Evolutionary conservation across 2,797 vertebrate species (phyloP).

Genomic region (Semaprochilodus insignis): DNA sequence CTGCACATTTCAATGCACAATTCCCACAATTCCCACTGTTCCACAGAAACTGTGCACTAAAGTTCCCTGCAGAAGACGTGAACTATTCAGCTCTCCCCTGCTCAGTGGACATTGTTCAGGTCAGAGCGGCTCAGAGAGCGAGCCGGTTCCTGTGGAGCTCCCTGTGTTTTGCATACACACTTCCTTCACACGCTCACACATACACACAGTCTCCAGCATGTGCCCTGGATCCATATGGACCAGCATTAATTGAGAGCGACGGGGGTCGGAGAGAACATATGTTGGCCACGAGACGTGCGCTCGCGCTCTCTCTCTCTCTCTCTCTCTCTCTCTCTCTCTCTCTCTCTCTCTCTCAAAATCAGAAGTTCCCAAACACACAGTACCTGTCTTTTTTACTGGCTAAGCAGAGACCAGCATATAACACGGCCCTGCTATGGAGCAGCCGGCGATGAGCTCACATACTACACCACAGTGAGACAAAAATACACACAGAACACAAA

Average conservation of each 20-base stretch:
- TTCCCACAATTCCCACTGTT: no score
- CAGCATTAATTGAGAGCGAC: constrained; percentile 60
- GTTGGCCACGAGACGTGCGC: constrained; percentile 49
- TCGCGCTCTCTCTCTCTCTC: constrained; percentile 27
- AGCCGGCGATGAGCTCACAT: no score
- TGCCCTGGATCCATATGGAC: constrained; percentile 49
- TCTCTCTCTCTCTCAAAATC: no score
- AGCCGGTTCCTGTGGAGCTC: constrained; percentile 25
- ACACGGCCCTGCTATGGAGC: background rate
- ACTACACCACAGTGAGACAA: background rate
- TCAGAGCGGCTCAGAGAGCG: constrained; percentile 11
- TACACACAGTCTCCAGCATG: constrained; percentile 11
- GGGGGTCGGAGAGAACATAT: constrained; percentile 60
- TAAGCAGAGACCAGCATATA: background rate
- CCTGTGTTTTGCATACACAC: background rate
- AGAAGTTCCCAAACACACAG: background rate
- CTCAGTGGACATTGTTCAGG: background rate
- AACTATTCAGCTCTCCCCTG: no score
- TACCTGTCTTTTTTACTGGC: background rate
- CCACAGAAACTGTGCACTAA: no score
- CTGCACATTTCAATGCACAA: no score
- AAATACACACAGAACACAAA: background rate
- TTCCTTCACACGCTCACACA: constrained; percentile 15
- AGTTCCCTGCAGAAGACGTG: no score
- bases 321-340: no score